Conservation (phyloP, 2,113 vertebrate genomes). For the Athene noctua region DNA sequence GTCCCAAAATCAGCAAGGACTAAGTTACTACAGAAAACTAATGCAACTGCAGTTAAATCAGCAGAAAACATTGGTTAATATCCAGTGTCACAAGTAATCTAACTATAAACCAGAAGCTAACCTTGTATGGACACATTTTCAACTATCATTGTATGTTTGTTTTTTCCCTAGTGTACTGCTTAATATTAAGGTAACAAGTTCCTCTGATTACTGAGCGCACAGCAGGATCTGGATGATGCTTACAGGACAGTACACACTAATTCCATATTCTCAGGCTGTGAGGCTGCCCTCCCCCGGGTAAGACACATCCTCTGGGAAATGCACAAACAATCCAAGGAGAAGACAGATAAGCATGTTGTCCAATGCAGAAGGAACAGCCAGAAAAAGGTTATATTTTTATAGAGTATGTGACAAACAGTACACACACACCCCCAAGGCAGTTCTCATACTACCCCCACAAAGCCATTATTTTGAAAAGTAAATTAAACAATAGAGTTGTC, state of each 20-base stretch:
- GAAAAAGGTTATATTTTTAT: neutral
- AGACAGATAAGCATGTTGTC: neutral
- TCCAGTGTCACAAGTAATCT: neutral
- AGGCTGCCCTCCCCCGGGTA: neutral
- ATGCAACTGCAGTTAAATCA: neutral
- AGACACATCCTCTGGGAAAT: neutral
- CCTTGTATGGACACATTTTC: neutral
- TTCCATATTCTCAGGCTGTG: neutral
- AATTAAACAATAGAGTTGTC: neutral
- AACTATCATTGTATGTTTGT: neutral
- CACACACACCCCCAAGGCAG: neutral
- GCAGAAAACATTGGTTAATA: neutral
- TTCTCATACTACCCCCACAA: neutral
- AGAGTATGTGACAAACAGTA: neutral
- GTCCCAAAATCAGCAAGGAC: neutral
- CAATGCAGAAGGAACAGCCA: neutral
- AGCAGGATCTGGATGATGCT: neutral
- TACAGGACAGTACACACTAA: neutral
- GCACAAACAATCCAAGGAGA: neutral
- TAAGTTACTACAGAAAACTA: neutral
- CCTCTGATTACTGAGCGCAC: neutral
- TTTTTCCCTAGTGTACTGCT: neutral
- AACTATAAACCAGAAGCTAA: neutral
- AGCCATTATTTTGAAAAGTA: neutral
- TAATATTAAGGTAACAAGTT: neutral